Percentiles rank a stretch among this genome's conserved stretches.
These are phyloP conservation scores for Vesta saturnalis DNA, from an alignment of 2,888 invertebrate genomes.

Conservation along the genomic window DNA sequence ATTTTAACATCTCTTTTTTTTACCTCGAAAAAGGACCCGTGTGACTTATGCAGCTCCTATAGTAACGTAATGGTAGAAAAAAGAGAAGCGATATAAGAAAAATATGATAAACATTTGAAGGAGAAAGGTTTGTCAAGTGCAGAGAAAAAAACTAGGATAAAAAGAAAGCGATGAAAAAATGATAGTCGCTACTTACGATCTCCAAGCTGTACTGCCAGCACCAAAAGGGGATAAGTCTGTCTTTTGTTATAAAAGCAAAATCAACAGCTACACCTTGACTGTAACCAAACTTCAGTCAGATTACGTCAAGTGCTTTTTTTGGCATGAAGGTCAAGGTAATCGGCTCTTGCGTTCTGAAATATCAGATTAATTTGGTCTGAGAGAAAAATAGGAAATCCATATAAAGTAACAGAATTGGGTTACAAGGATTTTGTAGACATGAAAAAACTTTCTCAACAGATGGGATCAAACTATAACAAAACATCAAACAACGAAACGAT, in stretches of 20 bases:
- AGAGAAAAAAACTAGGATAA: neutral
- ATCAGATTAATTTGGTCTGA: constrained; percentile 2
- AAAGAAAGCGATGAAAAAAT: neutral
- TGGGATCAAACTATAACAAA: neutral
- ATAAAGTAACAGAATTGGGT: neutral
- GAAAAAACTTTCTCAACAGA: neutral
- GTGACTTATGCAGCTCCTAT: no score
- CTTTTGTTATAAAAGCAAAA: no score
- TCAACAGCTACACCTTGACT: neutral
- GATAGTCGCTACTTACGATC: no score
- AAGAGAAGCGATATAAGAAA: no score
- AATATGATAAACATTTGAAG: constrained; percentile 5
- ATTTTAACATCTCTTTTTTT: no score
- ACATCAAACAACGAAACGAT: no score
- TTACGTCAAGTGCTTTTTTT: neutral
- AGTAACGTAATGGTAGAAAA: neutral
- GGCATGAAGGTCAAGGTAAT: no score
- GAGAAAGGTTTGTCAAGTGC: neutral
- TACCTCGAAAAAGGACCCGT: no score
- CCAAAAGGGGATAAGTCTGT: neutral
- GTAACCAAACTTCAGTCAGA: neutral
- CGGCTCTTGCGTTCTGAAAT: neutral
- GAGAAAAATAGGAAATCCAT: constrained; percentile 1
- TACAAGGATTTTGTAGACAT: neutral
- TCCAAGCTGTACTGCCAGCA: neutral